A percentile compares a stretch with the other conserved stretches of the same genome.
Evolutionary conservation across 2,888 invertebrate species (phyloP).

Genomic region (Crepidodera aurea): DNA sequence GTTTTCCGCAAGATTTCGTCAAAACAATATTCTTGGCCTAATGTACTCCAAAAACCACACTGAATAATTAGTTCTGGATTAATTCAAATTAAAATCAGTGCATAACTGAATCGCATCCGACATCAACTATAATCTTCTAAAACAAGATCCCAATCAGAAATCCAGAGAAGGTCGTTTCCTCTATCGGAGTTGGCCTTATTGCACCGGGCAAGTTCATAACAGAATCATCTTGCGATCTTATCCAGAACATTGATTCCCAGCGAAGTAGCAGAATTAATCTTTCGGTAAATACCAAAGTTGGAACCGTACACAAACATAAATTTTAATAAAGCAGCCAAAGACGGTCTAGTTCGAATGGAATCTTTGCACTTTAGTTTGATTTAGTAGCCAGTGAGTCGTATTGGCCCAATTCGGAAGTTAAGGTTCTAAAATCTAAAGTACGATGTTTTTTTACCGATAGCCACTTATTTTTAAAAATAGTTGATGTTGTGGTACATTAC

Average conservation of each 20-base stretch:
- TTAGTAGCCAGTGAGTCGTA: constrained; percentile 36
- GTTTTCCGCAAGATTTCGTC: no score
- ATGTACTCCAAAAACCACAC: no score
- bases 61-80: no score
- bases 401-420: constrained; percentile 30
- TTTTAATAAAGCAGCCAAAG: constrained; percentile 36
- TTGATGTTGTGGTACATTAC: no score
- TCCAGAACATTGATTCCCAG: constrained; percentile 32
- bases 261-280: constrained; percentile 33
- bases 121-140: constrained; percentile 2
- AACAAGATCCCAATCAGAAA: not conserved
- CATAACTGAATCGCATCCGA: not conserved
- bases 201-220: constrained; percentile 16
- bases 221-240: constrained; percentile 26
- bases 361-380: constrained; percentile 40
- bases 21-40: no score
- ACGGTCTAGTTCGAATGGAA: constrained; percentile 32
- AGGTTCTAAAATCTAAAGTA: no score
- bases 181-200: constrained; percentile 9
- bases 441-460: no score
- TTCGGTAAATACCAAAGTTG: constrained; percentile 36
- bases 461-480: no score
- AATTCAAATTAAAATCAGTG: not conserved
- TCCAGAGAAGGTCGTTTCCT: constrained; percentile 13
- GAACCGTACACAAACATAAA: constrained; percentile 37